Evolutionary conservation across 2,888 invertebrate genomes (phyloP).

Genomic region (Loripinus fragilis): DNA sequence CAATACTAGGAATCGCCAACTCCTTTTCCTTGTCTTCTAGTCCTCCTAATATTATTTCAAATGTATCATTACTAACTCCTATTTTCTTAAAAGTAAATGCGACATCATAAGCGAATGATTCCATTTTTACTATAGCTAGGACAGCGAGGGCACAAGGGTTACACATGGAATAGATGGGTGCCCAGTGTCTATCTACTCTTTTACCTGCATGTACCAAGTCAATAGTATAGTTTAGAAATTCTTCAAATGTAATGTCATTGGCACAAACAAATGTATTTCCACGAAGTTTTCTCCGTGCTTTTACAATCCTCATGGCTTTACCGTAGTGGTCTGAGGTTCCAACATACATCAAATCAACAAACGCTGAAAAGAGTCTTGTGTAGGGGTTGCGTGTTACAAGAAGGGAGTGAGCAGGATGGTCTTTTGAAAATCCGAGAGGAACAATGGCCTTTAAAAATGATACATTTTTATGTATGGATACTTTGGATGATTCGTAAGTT

Average conservation of each 20-base stretch:
- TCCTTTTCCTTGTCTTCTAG: slow-evolving; percentile 14
- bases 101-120: slow-evolving; percentile 32
- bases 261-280: slow-evolving; percentile 5
- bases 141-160: slow-evolving; percentile 28
- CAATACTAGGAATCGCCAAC: slow-evolving; percentile 12
- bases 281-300: neutral
- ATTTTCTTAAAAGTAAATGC: slow-evolving; percentile 13
- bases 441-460: too few species aligned
- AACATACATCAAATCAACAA: neutral
- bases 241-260: slow-evolving; percentile 21
- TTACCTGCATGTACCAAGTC: neutral
- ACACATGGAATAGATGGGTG: slow-evolving; percentile 30
- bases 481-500: too few species aligned
- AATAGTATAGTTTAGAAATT: slow-evolving; percentile 25
- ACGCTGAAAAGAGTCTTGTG: neutral
- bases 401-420: neutral
- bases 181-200: slow-evolving; percentile 31
- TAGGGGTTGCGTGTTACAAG: neutral
- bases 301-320: neutral
- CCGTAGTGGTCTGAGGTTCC: neutral
- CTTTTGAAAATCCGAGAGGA: too few species aligned
- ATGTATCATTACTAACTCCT: neutral
- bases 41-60: neutral
- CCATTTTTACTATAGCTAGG: slow-evolving; percentile 31
- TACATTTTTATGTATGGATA: too few species aligned